These are phyloP conservation scores for Saguinus imperator DNA, from an alignment of 2,113 vertebrate species.

Conservation along the genomic window DNA sequence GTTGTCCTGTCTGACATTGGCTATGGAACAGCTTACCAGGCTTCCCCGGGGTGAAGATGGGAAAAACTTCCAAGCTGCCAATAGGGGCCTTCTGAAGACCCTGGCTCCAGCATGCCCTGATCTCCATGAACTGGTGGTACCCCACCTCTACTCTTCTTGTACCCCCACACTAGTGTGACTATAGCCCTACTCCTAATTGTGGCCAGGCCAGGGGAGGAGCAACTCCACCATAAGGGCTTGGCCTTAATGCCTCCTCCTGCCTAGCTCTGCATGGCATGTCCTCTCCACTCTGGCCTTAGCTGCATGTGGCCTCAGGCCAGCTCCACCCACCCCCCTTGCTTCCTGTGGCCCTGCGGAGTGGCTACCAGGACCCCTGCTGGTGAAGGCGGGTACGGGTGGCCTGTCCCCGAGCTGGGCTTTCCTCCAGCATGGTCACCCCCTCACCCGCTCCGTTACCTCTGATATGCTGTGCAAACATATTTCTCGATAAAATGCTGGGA, in stretches of 20 bases:
- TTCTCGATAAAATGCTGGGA: conserved; percentile 72
- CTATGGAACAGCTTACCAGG: background rate
- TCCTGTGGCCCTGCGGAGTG: background rate
- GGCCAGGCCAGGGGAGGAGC: background rate
- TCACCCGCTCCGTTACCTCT: conserved; percentile 49
- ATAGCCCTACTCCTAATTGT: background rate
- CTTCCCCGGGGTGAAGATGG: background rate
- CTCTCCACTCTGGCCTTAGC: background rate
- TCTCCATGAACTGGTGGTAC: background rate
- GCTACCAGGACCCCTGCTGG: background rate
- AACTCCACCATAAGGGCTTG: background rate
- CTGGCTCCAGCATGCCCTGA: background rate
- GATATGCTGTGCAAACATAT: conserved; percentile 69
- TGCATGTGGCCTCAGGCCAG: background rate
- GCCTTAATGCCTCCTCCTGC: no score
- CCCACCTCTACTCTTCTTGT: background rate
- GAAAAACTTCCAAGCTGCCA: background rate
- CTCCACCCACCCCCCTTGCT: background rate
- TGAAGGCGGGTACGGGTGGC: background rate
- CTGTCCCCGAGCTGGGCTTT: background rate
- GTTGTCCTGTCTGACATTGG: background rate
- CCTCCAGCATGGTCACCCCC: background rate
- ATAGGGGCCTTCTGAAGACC: background rate
- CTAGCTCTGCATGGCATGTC: background rate
- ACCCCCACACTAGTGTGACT: background rate